Percentiles rank a stretch among this genome's conserved stretches.
These are phyloP conservation scores for Enteromius anoplus DNA, from an alignment of 2,797 vertebrate species.

Conservation along the genomic window DNA sequence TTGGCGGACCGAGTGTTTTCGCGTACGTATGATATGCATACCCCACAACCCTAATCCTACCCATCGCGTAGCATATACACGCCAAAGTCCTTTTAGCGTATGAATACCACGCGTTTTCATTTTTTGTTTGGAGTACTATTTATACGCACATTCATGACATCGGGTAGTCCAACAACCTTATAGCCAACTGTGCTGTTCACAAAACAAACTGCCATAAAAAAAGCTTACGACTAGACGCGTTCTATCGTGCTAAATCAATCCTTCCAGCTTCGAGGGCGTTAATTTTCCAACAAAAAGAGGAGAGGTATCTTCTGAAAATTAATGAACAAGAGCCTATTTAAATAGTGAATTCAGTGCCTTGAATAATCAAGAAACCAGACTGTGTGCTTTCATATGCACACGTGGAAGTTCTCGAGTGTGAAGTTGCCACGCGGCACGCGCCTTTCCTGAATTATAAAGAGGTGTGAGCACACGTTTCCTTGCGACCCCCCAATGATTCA, in stretches of 20 bases:
- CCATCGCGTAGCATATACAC: too few species aligned
- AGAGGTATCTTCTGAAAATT: neutral
- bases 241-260: neutral
- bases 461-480: constrained; percentile 12
- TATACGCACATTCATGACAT: too few species aligned
- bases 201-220: neutral
- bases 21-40: too few species aligned
- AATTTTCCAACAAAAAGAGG: neutral
- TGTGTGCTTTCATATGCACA: neutral
- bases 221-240: neutral
- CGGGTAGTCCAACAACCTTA: neutral
- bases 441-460: neutral
- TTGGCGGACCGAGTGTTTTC: neutral
- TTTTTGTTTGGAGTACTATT: too few species aligned
- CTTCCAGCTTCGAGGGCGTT: neutral
- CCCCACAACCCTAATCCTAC: too few species aligned
- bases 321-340: neutral
- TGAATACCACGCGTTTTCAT: too few species aligned
- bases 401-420: neutral
- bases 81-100: too few species aligned
- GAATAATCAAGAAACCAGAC: neutral
- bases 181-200: neutral
- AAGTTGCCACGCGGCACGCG: constrained; percentile 33
- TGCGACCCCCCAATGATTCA: neutral
- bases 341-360: neutral